These are phyloP conservation scores for Patella caerulea DNA, from an alignment of 2,888 invertebrate species.

Conservation along the genomic window DNA sequence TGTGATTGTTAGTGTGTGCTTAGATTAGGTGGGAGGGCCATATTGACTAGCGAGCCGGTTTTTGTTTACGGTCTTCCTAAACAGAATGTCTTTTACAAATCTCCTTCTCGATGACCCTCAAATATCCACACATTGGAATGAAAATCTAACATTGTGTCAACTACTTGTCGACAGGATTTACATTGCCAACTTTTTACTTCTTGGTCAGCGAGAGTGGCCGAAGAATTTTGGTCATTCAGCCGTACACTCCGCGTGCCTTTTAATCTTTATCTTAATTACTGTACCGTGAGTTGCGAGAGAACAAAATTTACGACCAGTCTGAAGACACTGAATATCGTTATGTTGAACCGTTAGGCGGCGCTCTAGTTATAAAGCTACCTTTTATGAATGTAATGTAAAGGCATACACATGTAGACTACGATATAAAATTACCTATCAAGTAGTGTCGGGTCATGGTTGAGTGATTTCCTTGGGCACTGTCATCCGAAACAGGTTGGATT, in stretches of 20 bases:
- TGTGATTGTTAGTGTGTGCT: not conserved
- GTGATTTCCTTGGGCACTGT: not conserved
- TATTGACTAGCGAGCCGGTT: not conserved
- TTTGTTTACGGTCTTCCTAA: constrained; percentile 3
- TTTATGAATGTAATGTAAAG: constrained; percentile 1
- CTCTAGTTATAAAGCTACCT: not conserved
- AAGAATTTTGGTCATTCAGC: too few relatives aligned
- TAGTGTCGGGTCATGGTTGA: not conserved
- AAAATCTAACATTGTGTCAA: not conserved
- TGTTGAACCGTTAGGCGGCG: constrained; percentile 6
- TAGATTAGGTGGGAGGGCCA: constrained; percentile 4
- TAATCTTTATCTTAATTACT: too few relatives aligned
- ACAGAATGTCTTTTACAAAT: constrained; percentile 7
- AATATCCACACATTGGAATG: not conserved
- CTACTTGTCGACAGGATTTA: too few relatives aligned
- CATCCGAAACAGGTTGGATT: not conserved
- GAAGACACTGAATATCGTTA: not conserved
- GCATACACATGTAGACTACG: too few relatives aligned
- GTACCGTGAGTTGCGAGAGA: too few relatives aligned
- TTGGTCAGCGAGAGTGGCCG: too few relatives aligned
- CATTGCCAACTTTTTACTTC: too few relatives aligned
- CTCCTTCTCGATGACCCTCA: not conserved
- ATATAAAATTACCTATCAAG: too few relatives aligned
- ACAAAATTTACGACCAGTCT: too few relatives aligned
- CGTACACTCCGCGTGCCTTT: too few relatives aligned